Evolutionary conservation across 2,113 vertebrate genomes (phyloP).

Genomic region (Jacana jacana): DNA sequence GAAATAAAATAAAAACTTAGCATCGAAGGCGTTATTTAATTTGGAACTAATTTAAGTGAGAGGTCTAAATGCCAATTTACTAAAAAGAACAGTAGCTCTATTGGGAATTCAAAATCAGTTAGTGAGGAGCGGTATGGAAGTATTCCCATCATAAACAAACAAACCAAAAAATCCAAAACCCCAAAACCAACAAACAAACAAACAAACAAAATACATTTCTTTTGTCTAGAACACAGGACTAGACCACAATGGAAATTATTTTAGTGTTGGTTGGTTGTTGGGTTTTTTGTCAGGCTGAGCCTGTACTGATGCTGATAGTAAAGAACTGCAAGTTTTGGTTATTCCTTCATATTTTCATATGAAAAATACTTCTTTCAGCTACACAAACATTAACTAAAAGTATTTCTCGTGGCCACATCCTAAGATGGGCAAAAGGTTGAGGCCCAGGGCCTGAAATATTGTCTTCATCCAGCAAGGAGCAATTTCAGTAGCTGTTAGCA

Average conservation of each 20-base stretch:
- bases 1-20: background rate
- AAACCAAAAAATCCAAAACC: too few species aligned
- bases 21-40: background rate
- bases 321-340: background rate
- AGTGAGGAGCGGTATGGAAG: background rate
- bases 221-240: background rate
- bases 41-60: background rate
- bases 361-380: background rate
- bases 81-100: background rate
- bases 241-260: background rate
- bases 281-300: background rate
- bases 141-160: background rate
- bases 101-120: background rate
- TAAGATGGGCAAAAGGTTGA: background rate
- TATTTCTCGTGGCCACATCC: background rate
- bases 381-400: background rate
- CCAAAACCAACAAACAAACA: too few species aligned
- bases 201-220: background rate
- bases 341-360: background rate
- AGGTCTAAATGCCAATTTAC: background rate
- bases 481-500: background rate
- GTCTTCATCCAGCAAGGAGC: background rate
- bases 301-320: background rate
- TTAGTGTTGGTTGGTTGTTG: background rate
- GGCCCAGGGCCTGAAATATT: background rate